Base-by-base conservation (phyloP, 2,797 vertebrate genomes). In the Acanthurus lineatus region DNA sequence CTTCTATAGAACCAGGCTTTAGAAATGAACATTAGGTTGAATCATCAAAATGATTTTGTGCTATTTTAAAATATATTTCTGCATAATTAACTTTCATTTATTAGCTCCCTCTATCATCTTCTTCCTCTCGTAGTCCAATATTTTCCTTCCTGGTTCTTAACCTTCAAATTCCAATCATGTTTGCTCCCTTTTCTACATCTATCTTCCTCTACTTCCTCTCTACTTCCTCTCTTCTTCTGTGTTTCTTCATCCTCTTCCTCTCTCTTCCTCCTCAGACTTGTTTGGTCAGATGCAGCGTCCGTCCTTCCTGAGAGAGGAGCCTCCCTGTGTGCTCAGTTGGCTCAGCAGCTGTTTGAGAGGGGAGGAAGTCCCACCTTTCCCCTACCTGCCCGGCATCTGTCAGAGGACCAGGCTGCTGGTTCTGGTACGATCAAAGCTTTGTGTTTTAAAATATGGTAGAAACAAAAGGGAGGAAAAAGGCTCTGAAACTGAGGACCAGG, bases 281-380 rank as follows among this genome's bases (percentile, higher is more conserved):
- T 95, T 96, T 92, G 95, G 92, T 85, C 96, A 97, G 92, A 97
- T 98, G 97, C 95, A 96, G 85, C 95, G 93, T 57, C 97, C 97
- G 0, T 89, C 95, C 2, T 98, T 97, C 91, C 95, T 99, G 80
- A 96, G 91, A 52, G 79, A 93, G 3, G 95, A 98, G 71, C 98
- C 97, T 53, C 97, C 98, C 7, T 97, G 96, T 83, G 96, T 99
- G 79, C 97, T 97, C 82, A 94, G 95, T 84, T 99, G 97, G 98
- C 94, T 99, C 85, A 97, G 97, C 82, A 95, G 95, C 74, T 98
- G 97, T 86, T 88, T 99, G 77, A 96, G 96, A 76, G 96, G 96
- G 14, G 96, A 96, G 78, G 94, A 93, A 57, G 88, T 93, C 19
- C 80, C 88, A 0, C 96, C 97, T 9, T 99, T 98, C 56, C 97